phyloP scores from a whole-genome alignment of 2,797 vertebrate genomes.

The Gadopsis marmoratus region DNA sequence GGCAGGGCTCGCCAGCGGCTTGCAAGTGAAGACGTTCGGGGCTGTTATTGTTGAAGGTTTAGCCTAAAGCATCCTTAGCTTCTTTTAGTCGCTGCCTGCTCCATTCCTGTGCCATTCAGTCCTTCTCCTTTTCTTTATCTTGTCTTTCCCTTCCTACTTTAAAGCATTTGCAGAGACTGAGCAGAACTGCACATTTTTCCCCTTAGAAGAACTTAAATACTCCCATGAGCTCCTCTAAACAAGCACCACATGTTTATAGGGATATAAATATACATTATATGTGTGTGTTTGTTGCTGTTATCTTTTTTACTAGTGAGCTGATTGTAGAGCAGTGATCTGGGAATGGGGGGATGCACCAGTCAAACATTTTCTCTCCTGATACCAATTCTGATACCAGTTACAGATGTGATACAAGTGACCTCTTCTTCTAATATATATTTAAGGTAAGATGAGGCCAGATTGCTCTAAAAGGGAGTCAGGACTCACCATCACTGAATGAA shows the following conservation, averaged over 20 bases:
- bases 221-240: conserved; percentile 8
- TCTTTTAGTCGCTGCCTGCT: conserved; percentile 24
- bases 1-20: conserved; percentile 44
- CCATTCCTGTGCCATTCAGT: conserved; percentile 10
- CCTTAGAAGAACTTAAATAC: conserved; percentile 13
- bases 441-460: neutral
- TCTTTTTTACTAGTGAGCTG: conserved; percentile 2
- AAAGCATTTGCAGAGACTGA: conserved; percentile 16
- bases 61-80: conserved; percentile 57
- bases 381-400: neutral
- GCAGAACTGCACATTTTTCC: conserved; percentile 12
- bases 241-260: neutral
- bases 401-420: neutral
- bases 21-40: conserved; percentile 40
- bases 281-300: neutral
- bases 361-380: neutral
- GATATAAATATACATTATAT: neutral
- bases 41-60: conserved; percentile 61
- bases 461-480: neutral
- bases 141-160: conserved; percentile 9
- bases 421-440: neutral
- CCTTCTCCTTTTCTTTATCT: neutral
- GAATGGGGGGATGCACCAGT: neutral
- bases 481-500: neutral
- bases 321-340: neutral